These are phyloP conservation scores for Cyprinodon diabolis DNA, from an alignment of 2,797 vertebrate species.

Conservation along the genomic window DNA sequence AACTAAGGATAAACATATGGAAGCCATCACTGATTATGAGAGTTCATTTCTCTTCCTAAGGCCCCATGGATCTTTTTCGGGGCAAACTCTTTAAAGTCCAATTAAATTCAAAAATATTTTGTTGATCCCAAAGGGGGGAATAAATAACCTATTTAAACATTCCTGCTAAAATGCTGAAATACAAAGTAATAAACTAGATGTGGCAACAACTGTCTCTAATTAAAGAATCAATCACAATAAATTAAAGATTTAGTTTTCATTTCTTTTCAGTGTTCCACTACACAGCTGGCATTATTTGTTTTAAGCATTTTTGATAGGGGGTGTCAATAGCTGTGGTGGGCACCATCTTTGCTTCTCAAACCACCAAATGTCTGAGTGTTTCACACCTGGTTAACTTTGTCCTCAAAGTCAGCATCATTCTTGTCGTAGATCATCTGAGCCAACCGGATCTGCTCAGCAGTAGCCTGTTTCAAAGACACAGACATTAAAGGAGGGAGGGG, in stretches of 20 bases:
- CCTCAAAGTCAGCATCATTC: slow-evolving; percentile 95
- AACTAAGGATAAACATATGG: neutral
- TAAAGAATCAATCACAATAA: neutral
- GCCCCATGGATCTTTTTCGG: neutral
- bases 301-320: neutral
- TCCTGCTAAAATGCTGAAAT: too few relatives aligned
- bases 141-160: too few relatives aligned
- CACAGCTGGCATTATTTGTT: too few relatives aligned
- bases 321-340: neutral
- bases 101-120: neutral
- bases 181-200: neutral
- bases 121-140: too few relatives aligned
- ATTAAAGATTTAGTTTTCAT: too few relatives aligned
- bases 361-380: neutral
- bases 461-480: slow-evolving; percentile 81
- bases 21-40: neutral
- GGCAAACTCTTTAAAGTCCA: neutral
- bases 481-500: neutral
- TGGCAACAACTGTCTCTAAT: neutral
- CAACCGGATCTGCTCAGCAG: slow-evolving; percentile 96
- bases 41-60: neutral
- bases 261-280: too few relatives aligned
- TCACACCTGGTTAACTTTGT: slow-evolving; percentile 95
- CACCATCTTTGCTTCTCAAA: neutral
- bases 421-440: slow-evolving; percentile 98